Evolutionary conservation across 2,888 invertebrate species (phyloP).

Genomic region (Hydrotaea diabolus): DNA sequence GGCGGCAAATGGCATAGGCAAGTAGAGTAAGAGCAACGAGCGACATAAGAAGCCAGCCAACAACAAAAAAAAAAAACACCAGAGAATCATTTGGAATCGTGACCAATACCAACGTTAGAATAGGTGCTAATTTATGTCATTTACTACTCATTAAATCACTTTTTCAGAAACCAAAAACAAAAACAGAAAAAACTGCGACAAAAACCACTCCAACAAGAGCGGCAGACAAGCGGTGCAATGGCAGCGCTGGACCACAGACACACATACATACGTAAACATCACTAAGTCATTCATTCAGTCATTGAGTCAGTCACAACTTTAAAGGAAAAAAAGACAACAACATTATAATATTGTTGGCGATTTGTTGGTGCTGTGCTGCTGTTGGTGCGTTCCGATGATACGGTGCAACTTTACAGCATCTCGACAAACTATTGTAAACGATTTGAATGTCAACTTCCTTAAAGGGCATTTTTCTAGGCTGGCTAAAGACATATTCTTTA

Average conservation of each 20-base stretch:
- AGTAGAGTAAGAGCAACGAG: neutral
- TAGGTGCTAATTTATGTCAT: slow-evolving; percentile 68
- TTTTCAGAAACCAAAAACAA: neutral
- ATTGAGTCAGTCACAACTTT: slow-evolving; percentile 36
- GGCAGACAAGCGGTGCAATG: slow-evolving; percentile 13
- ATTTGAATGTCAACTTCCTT: too few relatives aligned
- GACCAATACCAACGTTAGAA: slow-evolving; percentile 63
- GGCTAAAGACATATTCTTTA: too few relatives aligned
- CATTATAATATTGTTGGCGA: slow-evolving; percentile 21
- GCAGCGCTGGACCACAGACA: slow-evolving; percentile 15
- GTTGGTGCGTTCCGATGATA: neutral
- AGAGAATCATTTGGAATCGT: slow-evolving; percentile 57
- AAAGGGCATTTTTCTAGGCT: too few relatives aligned
- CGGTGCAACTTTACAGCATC: neutral
- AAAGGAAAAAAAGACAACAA: slow-evolving; percentile 8
- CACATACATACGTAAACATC: slow-evolving; percentile 48
- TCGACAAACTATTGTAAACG: too few relatives aligned
- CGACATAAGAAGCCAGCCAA: slow-evolving; percentile 1
- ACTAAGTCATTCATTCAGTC: slow-evolving; percentile 47
- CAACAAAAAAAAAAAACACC: neutral
- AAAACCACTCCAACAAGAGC: neutral
- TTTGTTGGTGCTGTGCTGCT: slow-evolving; percentile 9
- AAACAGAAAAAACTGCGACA: neutral
- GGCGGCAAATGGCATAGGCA: neutral
- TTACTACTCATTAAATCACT: slow-evolving; percentile 68